Percentiles rank a stretch among this genome's conserved stretches.
Conservation (phyloP, 2,797 vertebrate genomes). For the Setipinna tenuifilis region DNA sequence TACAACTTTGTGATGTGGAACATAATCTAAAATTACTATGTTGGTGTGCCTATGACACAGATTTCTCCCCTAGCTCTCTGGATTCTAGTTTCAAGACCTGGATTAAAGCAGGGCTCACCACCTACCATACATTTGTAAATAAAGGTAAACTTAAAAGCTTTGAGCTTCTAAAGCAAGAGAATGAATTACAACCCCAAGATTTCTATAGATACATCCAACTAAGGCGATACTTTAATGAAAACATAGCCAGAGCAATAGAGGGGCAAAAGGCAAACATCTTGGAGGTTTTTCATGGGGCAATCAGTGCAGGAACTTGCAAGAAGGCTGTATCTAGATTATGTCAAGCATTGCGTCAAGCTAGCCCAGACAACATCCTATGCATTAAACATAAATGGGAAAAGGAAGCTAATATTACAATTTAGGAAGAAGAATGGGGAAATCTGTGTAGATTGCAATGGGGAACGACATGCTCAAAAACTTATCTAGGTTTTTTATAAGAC, state of each 20-base stretch:
- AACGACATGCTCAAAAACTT: no score
- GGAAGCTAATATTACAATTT: background rate
- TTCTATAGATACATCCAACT: no score
- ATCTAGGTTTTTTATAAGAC: no score
- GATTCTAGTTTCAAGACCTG: background rate
- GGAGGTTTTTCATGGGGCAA: background rate
- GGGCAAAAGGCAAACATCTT: no score
- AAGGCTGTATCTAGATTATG: background rate
- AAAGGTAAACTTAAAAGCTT: conserved; percentile 7
- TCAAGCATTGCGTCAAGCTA: no score
- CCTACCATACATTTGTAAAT: background rate
- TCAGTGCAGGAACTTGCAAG: background rate
- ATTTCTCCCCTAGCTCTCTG: background rate
- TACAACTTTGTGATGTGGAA: background rate
- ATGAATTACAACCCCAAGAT: no score
- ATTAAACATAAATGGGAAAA: background rate
- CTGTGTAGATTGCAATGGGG: no score
- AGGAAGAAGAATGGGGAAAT: no score
- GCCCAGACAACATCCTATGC: no score
- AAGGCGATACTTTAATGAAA: no score
- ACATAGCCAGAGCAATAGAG: no score
- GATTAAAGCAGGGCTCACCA: background rate
- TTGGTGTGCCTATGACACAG: no score
- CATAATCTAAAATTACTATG: background rate
- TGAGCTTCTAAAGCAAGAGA: background rate